phyloP scores from a whole-genome alignment of 2,888 invertebrate species.

The Agriopis aurantiaria region DNA sequence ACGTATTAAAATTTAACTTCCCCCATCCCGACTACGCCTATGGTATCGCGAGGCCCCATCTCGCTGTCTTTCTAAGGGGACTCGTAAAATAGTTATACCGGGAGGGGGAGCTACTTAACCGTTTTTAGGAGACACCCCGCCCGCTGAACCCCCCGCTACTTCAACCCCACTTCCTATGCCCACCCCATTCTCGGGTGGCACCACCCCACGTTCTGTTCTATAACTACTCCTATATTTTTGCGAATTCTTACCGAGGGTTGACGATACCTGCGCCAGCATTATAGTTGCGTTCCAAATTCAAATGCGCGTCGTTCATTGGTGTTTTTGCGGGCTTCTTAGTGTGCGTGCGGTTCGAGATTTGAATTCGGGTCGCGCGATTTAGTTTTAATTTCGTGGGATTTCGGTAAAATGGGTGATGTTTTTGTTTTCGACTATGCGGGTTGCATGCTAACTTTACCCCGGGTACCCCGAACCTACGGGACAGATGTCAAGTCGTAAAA shows the following conservation, averaged over 20 bases:
- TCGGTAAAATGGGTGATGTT: constrained; percentile 66
- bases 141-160: constrained; percentile 77
- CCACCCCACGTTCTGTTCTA: constrained; percentile 58
- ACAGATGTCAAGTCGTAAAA: constrained; percentile 29
- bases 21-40: constrained; percentile 73
- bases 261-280: constrained; percentile 75
- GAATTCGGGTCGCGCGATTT: constrained; percentile 82
- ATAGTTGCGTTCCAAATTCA: constrained; percentile 73
- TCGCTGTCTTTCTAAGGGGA: constrained; percentile 86
- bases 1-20: constrained; percentile 85
- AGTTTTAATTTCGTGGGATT: constrained; percentile 82
- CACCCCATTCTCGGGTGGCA: constrained; percentile 63
- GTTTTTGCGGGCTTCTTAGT: constrained; percentile 68
- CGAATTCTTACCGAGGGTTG: constrained; percentile 83
- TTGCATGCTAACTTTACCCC: constrained; percentile 48
- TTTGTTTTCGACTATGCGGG: constrained; percentile 68
- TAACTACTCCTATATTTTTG: constrained; percentile 85
- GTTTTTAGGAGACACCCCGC: constrained; percentile 86
- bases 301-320: constrained; percentile 74
- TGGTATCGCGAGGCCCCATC: constrained; percentile 80
- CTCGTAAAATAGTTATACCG: constrained; percentile 86
- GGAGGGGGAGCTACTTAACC: constrained; percentile 85
- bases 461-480: constrained; percentile 20
- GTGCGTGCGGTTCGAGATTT: constrained; percentile 67
- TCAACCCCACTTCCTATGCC: constrained; percentile 81